Evolutionary conservation across 2,888 invertebrate genomes (phyloP), one percentile per base, ranked within the genome.

Genomic region (Busseola fusca): DNA sequence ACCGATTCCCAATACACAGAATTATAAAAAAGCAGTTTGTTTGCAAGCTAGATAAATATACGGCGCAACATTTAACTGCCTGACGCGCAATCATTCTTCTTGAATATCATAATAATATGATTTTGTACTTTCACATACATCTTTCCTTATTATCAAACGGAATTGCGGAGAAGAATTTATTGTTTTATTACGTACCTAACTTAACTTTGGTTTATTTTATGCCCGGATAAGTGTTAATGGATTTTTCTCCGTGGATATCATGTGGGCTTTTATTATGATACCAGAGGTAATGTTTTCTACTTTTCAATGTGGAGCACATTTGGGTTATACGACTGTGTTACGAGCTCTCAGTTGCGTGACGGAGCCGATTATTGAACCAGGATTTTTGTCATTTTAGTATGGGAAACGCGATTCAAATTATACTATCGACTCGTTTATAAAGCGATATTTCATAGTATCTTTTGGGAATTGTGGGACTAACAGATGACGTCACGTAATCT

Each of bases 241-340:
- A 91, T 91, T 90, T 91, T 90, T 90, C 90, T 88, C 86, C 85
- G 86, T 82, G 86, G 84, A 89, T 89, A 87, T 87, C 87, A 89
- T 84, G 86, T 85, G 90, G 84, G 87, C 79, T 92, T 94, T 93
- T 94, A 93, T 93, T 93, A 92, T 91, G 89, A 92, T 91, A 91
- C 90, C 79, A 74, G 74, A 76, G 87, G 90, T 91, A 91, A 92
- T 91, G 88, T 88, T 86, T 74, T 89, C 88, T 88, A 90, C 88
- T 90, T 91, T 89, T 90, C 90, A 87, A 87, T 90, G 89, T 94
- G 92, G 88, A 87, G 84, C 88, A 89, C 89, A 91, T 90, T 91
- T 86, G 87, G 88, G 85, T 91, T 91, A 92, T 92, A 89, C 86
- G 90, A 82, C 81, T 81, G 83, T 86, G 88, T 93, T 93, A 93